Base-by-base conservation (phyloP, 2,113 vertebrate genomes). In the Forbesichthys papilliferus region DNA sequence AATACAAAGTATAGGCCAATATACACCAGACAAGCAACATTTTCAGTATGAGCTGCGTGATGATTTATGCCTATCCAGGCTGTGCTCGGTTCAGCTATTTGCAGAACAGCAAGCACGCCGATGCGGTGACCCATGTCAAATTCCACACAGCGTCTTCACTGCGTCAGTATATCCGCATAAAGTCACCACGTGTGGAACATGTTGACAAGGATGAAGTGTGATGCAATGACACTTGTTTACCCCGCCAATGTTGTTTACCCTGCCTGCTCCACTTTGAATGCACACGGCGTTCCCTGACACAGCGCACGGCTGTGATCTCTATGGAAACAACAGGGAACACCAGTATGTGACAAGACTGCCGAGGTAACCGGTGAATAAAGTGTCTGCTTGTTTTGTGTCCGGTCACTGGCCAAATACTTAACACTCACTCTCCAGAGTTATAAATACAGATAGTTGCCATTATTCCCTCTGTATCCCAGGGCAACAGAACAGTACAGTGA, bases 261-360 rank as follows among this genome's bases (percentile, higher is more conserved):
- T 51, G 51, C 13, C 51, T 61, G 49, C 27, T 9, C 13, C 57
- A 67, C 75, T 72, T 18, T 74, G 69, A 72, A 78, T 66, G 61
- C 60, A 51, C 33, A 33, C 48, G 74, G 68, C 60, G 81, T 74
- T 79, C 78, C 78, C 69, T 74, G 61, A 73, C 64, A 54, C 73
- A 66, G 79, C 82, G 73, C 78, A 46, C 55, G 54, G 66, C 71
- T 79, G 84, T 69, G 70, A 74, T 71, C 81, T 66, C 80, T 81
- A 61, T 68, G 81, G 79, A 64, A 57, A 61, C 27, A n/a, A 86
- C 82, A 87, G 87, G 84, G 82, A 73, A 72, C 76, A 58, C 75
- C 66, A 84, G 82, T 87, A 84, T 89, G 88, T 92, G 90, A 91
- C 67, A 62, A 68, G 86, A 89, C 87, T 90, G 79, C 78, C 87